These are phyloP conservation scores for Hippopotamus amphibius DNA, from an alignment of 2,113 vertebrate genomes.

Conservation along the genomic window DNA sequence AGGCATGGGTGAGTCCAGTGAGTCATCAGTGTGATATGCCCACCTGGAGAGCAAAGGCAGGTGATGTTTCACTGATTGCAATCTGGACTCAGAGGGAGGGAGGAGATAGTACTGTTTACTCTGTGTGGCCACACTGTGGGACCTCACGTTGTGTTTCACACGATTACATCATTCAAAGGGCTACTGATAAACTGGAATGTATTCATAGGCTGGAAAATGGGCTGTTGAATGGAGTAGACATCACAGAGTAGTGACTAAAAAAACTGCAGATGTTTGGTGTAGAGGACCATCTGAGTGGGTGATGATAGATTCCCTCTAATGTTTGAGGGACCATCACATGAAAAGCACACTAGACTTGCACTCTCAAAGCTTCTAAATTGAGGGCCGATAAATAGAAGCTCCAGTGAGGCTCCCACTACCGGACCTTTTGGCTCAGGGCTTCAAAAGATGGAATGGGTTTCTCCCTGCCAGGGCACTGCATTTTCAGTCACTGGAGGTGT, in stretches of 20 bases:
- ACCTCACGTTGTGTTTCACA: neutral
- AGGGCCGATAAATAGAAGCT: neutral
- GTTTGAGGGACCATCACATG: neutral
- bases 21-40: neutral
- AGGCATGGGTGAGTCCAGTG: too few relatives aligned
- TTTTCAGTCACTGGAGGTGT: constrained; percentile 19
- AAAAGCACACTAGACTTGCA: neutral
- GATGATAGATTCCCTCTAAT: neutral
- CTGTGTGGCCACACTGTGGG: neutral
- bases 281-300: neutral
- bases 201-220: neutral
- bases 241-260: neutral
- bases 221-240: neutral
- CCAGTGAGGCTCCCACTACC: neutral
- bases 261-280: neutral
- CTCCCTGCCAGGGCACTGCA: neutral
- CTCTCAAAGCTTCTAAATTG: neutral
- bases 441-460: neutral
- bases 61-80: fast-evolving
- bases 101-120: fast-evolving
- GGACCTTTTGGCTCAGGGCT: neutral
- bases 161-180: neutral
- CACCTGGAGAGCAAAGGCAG: neutral
- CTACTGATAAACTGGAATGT: fast-evolving
- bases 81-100: neutral